Evolutionary conservation across 2,888 invertebrate species (phyloP).

Genomic region (Byasa hedistus): DNA sequence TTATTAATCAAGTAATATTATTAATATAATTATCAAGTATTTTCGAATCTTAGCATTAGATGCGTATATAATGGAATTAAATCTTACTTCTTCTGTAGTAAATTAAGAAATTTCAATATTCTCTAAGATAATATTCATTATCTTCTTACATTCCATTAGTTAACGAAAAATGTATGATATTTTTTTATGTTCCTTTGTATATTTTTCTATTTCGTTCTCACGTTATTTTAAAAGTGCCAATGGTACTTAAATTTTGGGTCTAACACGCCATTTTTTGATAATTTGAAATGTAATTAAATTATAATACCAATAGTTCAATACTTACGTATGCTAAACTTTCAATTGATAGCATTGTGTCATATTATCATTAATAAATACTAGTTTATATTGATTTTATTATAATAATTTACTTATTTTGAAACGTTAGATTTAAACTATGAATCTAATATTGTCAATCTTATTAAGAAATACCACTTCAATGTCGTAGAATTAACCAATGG

Average conservation of each 20-base stretch:
- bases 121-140: slow-evolving; percentile 10
- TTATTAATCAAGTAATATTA: slow-evolving; percentile 27
- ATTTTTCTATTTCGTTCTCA: slow-evolving; percentile 17
- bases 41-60: slow-evolving; percentile 30
- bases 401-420: not conserved
- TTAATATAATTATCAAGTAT: slow-evolving; percentile 27
- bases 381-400: slow-evolving; percentile 8
- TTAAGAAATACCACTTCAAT: slow-evolving; percentile 19
- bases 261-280: slow-evolving; percentile 18
- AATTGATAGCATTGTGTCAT: slow-evolving; percentile 25
- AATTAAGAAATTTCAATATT: slow-evolving; percentile 15
- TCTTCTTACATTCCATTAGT: slow-evolving; percentile 28
- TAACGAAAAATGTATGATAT: slow-evolving; percentile 12
- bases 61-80: slow-evolving; percentile 23
- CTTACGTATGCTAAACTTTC: not conserved
- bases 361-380: slow-evolving; percentile 23
- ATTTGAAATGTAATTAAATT: not conserved
- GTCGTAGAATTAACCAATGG: slow-evolving; percentile 47
- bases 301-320: not conserved
- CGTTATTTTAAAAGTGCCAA: slow-evolving; percentile 23
- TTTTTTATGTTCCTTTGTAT: slow-evolving; percentile 25
- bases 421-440: slow-evolving; percentile 4
- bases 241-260: slow-evolving; percentile 16
- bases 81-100: slow-evolving; percentile 23
- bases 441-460: not conserved